phyloP scores from a whole-genome alignment of 2,888 invertebrate genomes.

The Drosophila pseudotalamancana region DNA sequence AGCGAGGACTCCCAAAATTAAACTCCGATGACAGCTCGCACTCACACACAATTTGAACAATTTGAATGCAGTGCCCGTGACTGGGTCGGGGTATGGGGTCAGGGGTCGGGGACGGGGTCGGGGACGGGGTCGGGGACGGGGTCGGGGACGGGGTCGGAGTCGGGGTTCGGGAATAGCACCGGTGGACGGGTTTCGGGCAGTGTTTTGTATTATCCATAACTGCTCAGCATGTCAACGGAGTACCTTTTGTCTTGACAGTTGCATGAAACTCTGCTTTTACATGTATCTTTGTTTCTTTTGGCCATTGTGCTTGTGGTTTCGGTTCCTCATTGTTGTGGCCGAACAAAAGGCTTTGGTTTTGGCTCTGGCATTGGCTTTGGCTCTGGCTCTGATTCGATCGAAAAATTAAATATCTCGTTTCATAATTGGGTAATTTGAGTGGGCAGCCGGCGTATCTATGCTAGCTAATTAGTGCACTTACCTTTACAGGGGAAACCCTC shows the following conservation, averaged over 20 bases:
- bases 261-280: conserved; percentile 50
- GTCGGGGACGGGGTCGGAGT: neutral
- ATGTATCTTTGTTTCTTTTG: conserved; percentile 21
- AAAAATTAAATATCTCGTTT: conserved; percentile 43
- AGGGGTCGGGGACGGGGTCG: neutral
- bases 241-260: conserved; percentile 74
- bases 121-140: conserved; percentile 12
- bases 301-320: conserved; percentile 52
- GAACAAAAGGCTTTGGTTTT: conserved; percentile 55
- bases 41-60: conserved; percentile 68
- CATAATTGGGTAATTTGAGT: conserved; percentile 75
- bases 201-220: conserved; percentile 44
- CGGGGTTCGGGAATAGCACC: neutral
- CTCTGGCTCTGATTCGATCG: conserved; percentile 43
- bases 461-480: conserved; percentile 54
- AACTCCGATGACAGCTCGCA: conserved; percentile 80
- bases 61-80: conserved; percentile 56
- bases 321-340: conserved; percentile 47
- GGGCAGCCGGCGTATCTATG: conserved; percentile 52
- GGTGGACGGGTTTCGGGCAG: conserved; percentile 3
- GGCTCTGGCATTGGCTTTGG: too few species aligned
- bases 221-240: conserved; percentile 59
- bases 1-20: conserved; percentile 66
- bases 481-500: neutral
- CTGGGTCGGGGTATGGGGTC: conserved; percentile 3